Evolutionary conservation across 2,797 vertebrate species (phyloP), one percentile per base, ranked within the genome.

Genomic region (Notolabrus celidotus): DNA sequence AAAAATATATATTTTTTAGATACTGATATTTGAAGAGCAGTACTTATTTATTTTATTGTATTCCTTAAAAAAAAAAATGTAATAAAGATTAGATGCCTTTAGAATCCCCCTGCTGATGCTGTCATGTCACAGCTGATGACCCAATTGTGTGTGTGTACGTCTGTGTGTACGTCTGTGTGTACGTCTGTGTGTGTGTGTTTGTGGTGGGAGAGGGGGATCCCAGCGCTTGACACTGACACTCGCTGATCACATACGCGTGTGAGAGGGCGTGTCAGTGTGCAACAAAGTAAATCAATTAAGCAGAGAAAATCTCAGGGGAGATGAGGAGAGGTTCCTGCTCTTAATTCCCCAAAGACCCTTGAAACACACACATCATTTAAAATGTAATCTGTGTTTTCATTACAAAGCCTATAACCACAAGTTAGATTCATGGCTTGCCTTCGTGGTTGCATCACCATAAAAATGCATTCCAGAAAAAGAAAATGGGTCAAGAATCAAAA

Each of bases 231-330:
- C 74, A 61, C 65, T 46, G 76, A 84, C 72, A 80, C 61, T 63
- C 59, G 36, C 66, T 72, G 86, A 82, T 84, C 59, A 23, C 77
- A 82, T 82, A 68, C 47, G 33, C 7, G 59, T 55, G 81, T 82
- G 85, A 88, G 85, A 83, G 75, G 88, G 85, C 43, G 65, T 88
- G 85, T 90, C 87, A 80, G 60, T 79, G 83, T 56, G 65, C 78
- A 88, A 14, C 84, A 91, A 85, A 87, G 88, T 90, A 92, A 94
- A 94, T 93, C 91, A 93, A 90, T 94, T 92, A 92, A 88, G 81
- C 81, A 58, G 42, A 16, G 46, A 66, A 20, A 74, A 63, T 83
- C 90, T 83, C 90, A 5, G 17, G 89, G 87, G 91, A 88, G 74
- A 50, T 36, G 19, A 17, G 5, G 33, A 39, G 61, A 54, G 59